Evolutionary conservation across 1,140 invertebrate genomes (phyloP), one percentile per base, ranked within the genome.

Genomic region (Glomeris maerens): DNA sequence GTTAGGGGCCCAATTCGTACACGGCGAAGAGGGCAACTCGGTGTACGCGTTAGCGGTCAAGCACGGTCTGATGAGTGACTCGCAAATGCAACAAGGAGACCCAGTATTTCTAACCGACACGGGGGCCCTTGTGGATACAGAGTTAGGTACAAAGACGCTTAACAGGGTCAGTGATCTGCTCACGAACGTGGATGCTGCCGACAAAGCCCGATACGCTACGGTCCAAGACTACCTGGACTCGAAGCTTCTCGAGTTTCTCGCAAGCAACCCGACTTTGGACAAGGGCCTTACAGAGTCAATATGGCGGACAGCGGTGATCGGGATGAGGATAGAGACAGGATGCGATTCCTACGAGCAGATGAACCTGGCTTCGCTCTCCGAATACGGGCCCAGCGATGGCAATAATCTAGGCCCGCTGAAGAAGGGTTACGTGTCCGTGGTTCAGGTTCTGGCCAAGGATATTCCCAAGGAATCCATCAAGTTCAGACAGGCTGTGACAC

Each of bases 1-100:
- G 64, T 54, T 90, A 14, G 87, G 88, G 3, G 86, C 83, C 21
- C 81, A 89, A 62, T 85, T 80, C 77, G 66, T 87, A 56, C 86
- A 91, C 58, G 86, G 87, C 14, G 76, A 87, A 62, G 67, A 76
- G 52, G 72, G 53, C 17, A 71, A 89, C 66, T 59, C 72, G 10
- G 76, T 83, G 0, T 85, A 74, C 60, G 64, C 80, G 47, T 57
- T 79, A 28, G 78, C 77, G 0, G 74, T 62, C 39, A 44, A 68
- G 50, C 49, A 68, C 46, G 54, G 66, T 27, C 59, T 75, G 2
- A 27, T 79, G 3, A 2, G 48, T 21, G 54, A 55, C 25, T 39
- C 39, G 2, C n/a, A n/a, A n/a, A n/a, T n/a, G n/a, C n/a, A n/a
- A n/a, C n/a, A n/a, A n/a, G 59, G 59, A 49, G 58, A 50, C 0